A percentile compares a stretch with the other conserved stretches of the same genome.
These are phyloP conservation scores for Ptychoptera contaminata DNA, from an alignment of 2,888 invertebrate genomes.

Conservation along the genomic window DNA sequence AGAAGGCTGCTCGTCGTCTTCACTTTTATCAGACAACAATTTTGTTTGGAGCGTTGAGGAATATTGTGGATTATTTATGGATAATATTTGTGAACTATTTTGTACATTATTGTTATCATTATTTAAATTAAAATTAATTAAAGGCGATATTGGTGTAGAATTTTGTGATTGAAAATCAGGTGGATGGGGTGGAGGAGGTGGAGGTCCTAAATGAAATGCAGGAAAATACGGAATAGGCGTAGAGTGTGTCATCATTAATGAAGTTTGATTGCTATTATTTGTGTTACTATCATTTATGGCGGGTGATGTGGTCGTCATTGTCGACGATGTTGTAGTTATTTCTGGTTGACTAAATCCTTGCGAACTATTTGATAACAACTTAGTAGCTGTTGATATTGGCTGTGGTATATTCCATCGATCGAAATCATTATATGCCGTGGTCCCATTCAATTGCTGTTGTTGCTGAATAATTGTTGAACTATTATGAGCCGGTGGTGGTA, in stretches of 20 bases:
- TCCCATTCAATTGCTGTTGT: conserved; percentile 34
- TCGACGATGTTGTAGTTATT: conserved; percentile 44
- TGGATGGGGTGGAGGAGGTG: conserved; percentile 44
- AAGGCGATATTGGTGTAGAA: conserved; percentile 40
- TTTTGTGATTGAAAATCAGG: conserved; percentile 49
- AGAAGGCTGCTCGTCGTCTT: conserved; percentile 50
- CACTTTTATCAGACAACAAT: conserved; percentile 2
- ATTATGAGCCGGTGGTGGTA: conserved; percentile 59
- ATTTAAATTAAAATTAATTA: too few species aligned
- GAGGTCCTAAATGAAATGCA: conserved; percentile 40
- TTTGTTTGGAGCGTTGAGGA: conserved; percentile 30
- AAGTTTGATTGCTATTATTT: conserved; percentile 35
- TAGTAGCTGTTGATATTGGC: conserved; percentile 19
- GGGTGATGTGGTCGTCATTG: conserved; percentile 34
- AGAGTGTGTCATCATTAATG: conserved; percentile 48
- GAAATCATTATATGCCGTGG: conserved; percentile 56
- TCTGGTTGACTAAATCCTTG: conserved; percentile 33
- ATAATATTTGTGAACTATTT: conserved; percentile 41
- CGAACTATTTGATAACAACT: too few species aligned
- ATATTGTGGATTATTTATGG: conserved; percentile 34
- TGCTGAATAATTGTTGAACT: conserved; percentile 29
- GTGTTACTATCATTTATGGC: conserved; percentile 39
- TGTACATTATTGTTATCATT: conserved; percentile 3
- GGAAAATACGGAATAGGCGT: conserved; percentile 58
- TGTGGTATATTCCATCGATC: conserved; percentile 65